Evolutionary conservation across 2,113 vertebrate species (phyloP), one percentile per base, ranked within the genome.

Genomic region (Thamnophis sirtalis): DNA sequence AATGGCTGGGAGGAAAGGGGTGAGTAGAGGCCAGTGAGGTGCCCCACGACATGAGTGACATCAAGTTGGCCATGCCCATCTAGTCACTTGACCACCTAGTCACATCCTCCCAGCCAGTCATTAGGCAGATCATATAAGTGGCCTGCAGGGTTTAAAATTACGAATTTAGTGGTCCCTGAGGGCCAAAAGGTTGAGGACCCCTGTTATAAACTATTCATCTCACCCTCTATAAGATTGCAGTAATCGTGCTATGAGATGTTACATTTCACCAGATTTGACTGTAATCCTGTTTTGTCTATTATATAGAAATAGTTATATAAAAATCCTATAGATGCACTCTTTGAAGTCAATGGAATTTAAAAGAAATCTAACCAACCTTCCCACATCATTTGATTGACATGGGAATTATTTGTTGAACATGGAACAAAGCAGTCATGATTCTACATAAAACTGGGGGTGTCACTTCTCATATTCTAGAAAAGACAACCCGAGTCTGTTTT

Each of bases 311-410:
- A 9, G 15, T 2, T 80, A 84, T 93, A 90, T 87, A 1, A 6
- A 84, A 53, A 51, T 87, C 91, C 26, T 0, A 0, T 91, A 92
- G 84, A 63, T 1, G 0, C 5, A 15, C n/a, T 92, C 55, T 63
- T 85, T 92, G 87, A 94, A 94, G 86, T 73, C 93, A 85, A 63
- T 51, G 24, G 89, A 86, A 9, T 53, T 33, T 87, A n/a, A 54
- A 55, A 38, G 21, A 87, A 73, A 73, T 19, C n/a, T 73, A 38
- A 38, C 68, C 2, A 2, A n/a, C 68, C 86, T 53, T 9, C 26
- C 86, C 9, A 21, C 28, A 87, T 17, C n/a, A 19, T 86, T 86
- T 53, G 49, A 33, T 48, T 84, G 73, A 38, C 51, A 19, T 50
- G 28, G 22, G 89, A 43, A 9, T 90, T 49, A 8, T 50, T 89